These are phyloP conservation scores for Apostichopus parvimensis DNA, from an alignment of 35 echinoderm and acorn worm species.

Conservation along the genomic window DNA sequence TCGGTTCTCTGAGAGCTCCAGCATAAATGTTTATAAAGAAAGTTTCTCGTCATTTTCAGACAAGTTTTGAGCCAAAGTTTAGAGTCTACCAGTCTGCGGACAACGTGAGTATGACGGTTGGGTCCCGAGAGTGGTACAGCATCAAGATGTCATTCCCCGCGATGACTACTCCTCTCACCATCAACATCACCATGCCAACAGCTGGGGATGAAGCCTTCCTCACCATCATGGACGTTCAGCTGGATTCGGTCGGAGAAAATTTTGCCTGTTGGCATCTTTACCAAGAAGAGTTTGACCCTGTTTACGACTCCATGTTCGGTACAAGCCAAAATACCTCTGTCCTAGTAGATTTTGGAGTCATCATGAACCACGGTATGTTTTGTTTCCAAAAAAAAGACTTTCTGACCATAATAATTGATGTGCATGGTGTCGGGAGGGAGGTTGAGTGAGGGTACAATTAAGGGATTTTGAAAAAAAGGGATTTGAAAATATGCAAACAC, in stretches of 20 bases:
- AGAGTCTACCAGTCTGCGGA: constrained; percentile 47
- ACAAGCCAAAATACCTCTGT: constrained; percentile 80
- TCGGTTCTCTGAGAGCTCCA: too few relatives aligned
- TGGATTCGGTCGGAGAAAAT: constrained; percentile 64
- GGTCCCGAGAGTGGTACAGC: constrained; percentile 69
- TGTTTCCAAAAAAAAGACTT: too few relatives aligned
- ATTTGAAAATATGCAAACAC: too few relatives aligned
- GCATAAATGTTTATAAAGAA: too few relatives aligned
- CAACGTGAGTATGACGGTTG: constrained; percentile 76
- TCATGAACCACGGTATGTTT: constrained; percentile 82
- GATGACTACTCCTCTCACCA: constrained; percentile 72
- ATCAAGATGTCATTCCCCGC: constrained; percentile 74
- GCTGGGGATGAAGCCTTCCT: constrained; percentile 69
- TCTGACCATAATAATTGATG: too few relatives aligned
- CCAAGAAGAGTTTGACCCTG: constrained; percentile 65
- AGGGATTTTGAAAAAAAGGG: too few relatives aligned
- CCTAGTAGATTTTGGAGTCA: constrained; percentile 74
- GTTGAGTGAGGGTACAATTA: too few relatives aligned
- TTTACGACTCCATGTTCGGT: constrained; percentile 36
- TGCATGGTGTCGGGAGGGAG: too few relatives aligned
- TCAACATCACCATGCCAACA: constrained; percentile 78
- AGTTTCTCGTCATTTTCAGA: constrained; percentile 36
- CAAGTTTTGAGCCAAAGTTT: constrained; percentile 57
- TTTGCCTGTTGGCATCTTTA: constrained; percentile 72
- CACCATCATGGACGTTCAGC: constrained; percentile 67